Evolutionary conservation across 1,140 invertebrate species (phyloP).

Genomic region (Pomacea maculata): DNA sequence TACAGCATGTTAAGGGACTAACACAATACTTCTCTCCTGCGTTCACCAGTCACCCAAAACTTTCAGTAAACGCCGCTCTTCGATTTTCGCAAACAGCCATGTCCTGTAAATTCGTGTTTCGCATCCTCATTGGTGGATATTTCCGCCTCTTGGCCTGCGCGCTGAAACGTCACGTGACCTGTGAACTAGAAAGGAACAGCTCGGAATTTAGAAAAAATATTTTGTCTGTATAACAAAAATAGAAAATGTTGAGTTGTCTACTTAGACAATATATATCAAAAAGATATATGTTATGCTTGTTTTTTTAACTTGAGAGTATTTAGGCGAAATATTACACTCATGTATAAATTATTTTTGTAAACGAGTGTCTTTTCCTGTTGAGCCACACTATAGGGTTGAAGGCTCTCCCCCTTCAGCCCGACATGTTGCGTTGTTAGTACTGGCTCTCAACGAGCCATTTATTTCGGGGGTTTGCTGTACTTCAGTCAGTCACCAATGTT

Average conservation of each 20-base stretch:
- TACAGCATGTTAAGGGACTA: background rate
- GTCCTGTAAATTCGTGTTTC: background rate
- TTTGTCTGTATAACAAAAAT: background rate
- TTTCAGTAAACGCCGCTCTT: background rate
- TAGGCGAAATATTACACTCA: background rate
- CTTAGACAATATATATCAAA: background rate
- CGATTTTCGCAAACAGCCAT: background rate
- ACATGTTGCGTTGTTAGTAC: slow-evolving; percentile 37
- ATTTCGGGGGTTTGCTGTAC: slow-evolving; percentile 48
- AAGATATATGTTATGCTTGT: no score
- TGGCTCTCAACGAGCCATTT: slow-evolving; percentile 38
- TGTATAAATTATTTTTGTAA: background rate
- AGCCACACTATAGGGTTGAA: slow-evolving; percentile 22
- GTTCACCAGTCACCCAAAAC: background rate
- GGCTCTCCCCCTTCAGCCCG: slow-evolving; percentile 34
- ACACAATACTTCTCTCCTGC: background rate
- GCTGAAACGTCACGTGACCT: slow-evolving; percentile 34
- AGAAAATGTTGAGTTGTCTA: background rate
- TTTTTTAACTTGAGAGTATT: background rate
- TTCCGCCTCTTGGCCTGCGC: slow-evolving; percentile 22
- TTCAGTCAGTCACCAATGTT: slow-evolving; percentile 9
- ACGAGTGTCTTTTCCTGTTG: background rate
- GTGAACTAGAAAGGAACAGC: background rate
- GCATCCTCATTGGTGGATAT: slow-evolving; percentile 15
- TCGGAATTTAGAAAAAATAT: background rate